Evolutionary conservation across 1,140 invertebrate genomes (phyloP), one percentile per base, ranked within the genome.

Genomic region (Oryctes rhinoceros): DNA sequence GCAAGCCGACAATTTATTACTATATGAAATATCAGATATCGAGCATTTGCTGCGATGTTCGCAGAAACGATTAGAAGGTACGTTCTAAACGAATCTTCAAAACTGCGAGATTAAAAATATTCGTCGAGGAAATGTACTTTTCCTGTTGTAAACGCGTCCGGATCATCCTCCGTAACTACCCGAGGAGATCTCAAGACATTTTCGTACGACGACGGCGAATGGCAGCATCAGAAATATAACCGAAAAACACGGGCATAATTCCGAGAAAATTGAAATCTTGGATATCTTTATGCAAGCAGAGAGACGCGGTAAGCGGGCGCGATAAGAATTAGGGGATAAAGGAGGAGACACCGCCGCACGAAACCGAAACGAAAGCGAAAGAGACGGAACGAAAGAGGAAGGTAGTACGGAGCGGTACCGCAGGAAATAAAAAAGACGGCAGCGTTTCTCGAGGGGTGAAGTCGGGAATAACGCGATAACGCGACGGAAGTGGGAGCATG

Each of bases 231-330:
- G 53, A 59, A 59, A 59, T n/a, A 59, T 59, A n/a, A 59, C 53
- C 18, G 53, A 59, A 59, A 59, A 59, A 59, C 53, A 59, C 53
- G 13, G 15, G 15, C 53, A 59, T 59, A 59, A 59, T 59, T 59
- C 53, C 53, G 65, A 71, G 65, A 30, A 71, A 71, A 71, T 71
- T 71, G 35, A 71, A 71, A 71, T 71, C 24, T 71, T 24, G 65
- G 65, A 35, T 71, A 71, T 30, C 35, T 71, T 71, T 71, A 37
- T 37, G 65, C 24, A 71, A 71, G 9, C 24, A 15, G 18, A 24
- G 65, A 71, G n/a, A 71, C 11, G 30, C 65, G 65, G 24, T 71
- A 71, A 71, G 65, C 10, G 24, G 20, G 20, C 24, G 13, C 24
- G 65, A 71, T 71, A 71, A 71, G 65, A 71, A 71, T 71, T 71